Base-by-base conservation (phyloP, 2,113 vertebrate species). In the Dasypus novemcinctus region DNA sequence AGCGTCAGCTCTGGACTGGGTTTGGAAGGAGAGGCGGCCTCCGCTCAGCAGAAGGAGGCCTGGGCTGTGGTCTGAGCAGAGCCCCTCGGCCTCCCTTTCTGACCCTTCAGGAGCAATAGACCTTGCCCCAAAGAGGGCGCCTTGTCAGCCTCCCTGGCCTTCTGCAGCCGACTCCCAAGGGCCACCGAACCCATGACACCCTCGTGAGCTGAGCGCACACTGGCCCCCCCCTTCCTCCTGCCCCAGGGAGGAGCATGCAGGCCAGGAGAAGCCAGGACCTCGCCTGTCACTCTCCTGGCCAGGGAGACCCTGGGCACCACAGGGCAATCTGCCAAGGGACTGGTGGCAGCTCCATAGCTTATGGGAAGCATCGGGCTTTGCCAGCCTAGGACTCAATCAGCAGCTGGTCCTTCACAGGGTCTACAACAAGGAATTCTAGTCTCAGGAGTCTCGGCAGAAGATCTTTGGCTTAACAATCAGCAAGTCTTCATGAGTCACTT, bases 111-210 rank as follows among this genome's bases (percentile, higher is more conserved):
- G 15, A 76, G 41, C 46, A 43, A 38, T 2, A n/a, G 49, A 14
- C 10, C 5, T 29, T 43, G 21, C 38, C 57, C 52, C 54, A 14
- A 2, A 38, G 38, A 63, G 10, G 57, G 49, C 12, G 4, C 78
- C 43, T 72, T 15, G 0, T 2, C 33, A 82, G 31, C 29, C 43
- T 79, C 31, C 36, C n/a, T 46, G 43, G 20, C 49, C 69, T 72
- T 21, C 43, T 49, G 71, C 36, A 54, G 23, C 74, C 38, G 1
- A 4, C 49, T 71, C 38, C 25, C 1, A 3, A 27, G 14, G 52
- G 57, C 0, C 41, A 33, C 2, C 3, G 36, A 86, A 33, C 54
- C 54, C 25, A 2, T 0, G 1, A 15, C 15, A 75, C 7, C 13
- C 11, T 38, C 61, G 54, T 12, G 23, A 64, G 54, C 38, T 2